These are phyloP conservation scores for Ischnus inquisitorius DNA, from an alignment of 2,888 invertebrate species.

Conservation along the genomic window DNA sequence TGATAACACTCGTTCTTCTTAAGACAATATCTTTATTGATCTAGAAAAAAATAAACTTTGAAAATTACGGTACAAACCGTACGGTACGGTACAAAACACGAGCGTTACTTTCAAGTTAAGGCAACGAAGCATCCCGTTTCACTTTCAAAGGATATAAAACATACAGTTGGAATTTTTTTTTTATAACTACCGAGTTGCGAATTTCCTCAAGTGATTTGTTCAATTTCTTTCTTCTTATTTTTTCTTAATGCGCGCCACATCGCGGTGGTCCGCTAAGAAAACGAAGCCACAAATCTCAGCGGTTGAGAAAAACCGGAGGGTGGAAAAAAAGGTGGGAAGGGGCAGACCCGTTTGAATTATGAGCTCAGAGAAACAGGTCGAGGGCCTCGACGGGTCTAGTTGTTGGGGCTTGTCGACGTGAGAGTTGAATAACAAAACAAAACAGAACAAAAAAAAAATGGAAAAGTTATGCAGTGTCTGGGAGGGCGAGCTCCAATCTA, in stretches of 20 bases:
- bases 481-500: conserved; percentile 35
- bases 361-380: conserved; percentile 52
- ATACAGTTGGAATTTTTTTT: no score
- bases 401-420: conserved; percentile 33
- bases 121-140: no score
- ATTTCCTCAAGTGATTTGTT: neutral
- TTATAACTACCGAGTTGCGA: neutral
- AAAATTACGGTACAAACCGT: neutral
- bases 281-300: conserved; percentile 12
- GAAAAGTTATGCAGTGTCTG: conserved; percentile 42
- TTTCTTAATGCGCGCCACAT: neutral
- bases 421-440: conserved; percentile 36
- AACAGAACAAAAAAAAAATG: conserved; percentile 1
- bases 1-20: no score
- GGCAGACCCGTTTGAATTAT: conserved; percentile 46
- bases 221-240: neutral
- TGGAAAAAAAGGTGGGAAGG: conserved; percentile 21
- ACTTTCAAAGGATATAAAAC: no score
- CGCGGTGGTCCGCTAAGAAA: neutral
- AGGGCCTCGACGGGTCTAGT: conserved; percentile 55
- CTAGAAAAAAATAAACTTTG: neutral
- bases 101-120: no score
- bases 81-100: no score
- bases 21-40: no score
- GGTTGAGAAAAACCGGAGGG: conserved; percentile 16